These are phyloP conservation scores for Rhodinocichla rosea DNA, from an alignment of 2,113 vertebrate genomes.

Conservation along the genomic window DNA sequence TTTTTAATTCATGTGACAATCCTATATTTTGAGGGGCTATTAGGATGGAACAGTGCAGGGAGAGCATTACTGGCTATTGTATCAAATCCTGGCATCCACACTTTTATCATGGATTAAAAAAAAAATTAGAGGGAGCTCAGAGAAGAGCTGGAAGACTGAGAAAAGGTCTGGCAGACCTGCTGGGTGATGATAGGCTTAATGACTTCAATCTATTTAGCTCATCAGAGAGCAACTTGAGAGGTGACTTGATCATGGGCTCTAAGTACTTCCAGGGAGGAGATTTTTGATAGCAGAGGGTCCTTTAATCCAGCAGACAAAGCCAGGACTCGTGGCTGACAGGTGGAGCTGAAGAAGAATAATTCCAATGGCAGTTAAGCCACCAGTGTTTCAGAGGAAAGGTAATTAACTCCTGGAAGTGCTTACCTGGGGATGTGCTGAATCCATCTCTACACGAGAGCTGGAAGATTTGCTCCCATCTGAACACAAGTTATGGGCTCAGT, in stretches of 20 bases:
- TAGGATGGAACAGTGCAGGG: background rate
- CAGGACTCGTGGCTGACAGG: conserved; percentile 14
- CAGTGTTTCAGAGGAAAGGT: background rate
- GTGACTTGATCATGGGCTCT: conserved; percentile 45
- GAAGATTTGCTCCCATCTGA: background rate
- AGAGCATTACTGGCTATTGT: conserved; percentile 14
- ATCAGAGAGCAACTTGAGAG: conserved; percentile 55
- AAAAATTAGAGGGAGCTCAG: conserved; percentile 31
- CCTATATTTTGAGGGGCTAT: background rate
- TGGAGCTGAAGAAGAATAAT: conserved; percentile 9
- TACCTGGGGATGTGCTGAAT: background rate
- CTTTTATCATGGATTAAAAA: conserved; percentile 49
- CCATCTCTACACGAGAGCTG: background rate
- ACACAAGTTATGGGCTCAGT: background rate
- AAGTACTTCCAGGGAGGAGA: conserved; percentile 40
- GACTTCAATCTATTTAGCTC: conserved; percentile 55
- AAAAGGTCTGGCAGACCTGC: conserved; percentile 34
- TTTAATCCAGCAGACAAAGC: conserved; percentile 57
- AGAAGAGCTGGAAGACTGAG: conserved; percentile 31
- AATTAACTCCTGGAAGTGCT: conserved; percentile 36
- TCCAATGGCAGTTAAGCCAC: conserved; percentile 6
- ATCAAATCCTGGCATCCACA: background rate
- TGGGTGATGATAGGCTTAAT: conserved; percentile 50
- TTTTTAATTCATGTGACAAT: background rate
- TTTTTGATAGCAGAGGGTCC: conserved; percentile 50